A percentile compares a stretch with the other conserved stretches of the same genome.
Conservation (phyloP, 2,888 invertebrate species). For the Siphlonurus alternatus region DNA sequence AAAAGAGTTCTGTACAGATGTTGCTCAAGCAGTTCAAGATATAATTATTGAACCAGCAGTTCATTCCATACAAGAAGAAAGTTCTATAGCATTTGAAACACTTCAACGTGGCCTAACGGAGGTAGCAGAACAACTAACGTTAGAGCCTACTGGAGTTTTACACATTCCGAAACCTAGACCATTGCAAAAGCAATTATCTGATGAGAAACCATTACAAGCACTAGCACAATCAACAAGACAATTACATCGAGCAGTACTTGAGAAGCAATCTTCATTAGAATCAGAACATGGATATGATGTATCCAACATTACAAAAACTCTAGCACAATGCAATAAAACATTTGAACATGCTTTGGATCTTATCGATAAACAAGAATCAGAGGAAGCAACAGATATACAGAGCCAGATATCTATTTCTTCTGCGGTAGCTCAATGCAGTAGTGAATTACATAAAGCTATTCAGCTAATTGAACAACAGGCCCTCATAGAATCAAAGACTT, state of each 20-base stretch:
- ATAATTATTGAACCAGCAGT: neutral
- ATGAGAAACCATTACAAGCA: neutral
- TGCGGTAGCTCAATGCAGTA: constrained; percentile 5
- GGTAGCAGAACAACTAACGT: neutral
- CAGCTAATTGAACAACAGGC: constrained; percentile 10
- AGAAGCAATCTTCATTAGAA: neutral
- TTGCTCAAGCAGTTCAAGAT: neutral
- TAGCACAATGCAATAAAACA: neutral
- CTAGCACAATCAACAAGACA: neutral
- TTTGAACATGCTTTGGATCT: constrained; percentile 1
- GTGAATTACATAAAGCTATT: neutral
- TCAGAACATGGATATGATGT: neutral
- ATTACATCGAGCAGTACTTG: neutral
- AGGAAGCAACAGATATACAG: neutral
- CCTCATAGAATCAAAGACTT: constrained; percentile 6
- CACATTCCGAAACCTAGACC: neutral
- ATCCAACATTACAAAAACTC: neutral
- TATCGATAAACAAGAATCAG: constrained; percentile 7
- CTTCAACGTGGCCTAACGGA: neutral
- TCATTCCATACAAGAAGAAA: constrained; percentile 1
- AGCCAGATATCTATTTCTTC: neutral
- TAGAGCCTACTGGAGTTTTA: neutral
- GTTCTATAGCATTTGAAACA: neutral
- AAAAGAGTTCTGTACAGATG: neutral
- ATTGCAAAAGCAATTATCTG: neutral